A percentile compares a stretch with the other conserved stretches of the same genome.
Conservation (phyloP, 2,113 vertebrate genomes). For the Cinclus cinclus region DNA sequence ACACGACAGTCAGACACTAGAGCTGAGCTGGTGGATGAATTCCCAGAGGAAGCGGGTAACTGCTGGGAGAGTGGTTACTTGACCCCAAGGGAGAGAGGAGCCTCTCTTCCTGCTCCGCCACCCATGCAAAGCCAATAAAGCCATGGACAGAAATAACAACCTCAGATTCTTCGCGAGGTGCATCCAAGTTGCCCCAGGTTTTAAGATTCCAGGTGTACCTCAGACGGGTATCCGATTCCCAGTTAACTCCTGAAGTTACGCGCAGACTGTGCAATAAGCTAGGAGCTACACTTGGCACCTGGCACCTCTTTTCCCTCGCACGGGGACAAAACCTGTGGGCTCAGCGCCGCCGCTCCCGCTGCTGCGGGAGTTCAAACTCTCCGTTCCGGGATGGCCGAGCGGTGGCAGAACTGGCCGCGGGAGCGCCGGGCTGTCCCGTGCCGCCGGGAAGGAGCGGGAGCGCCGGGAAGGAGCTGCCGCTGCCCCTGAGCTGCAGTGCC, state of each 20-base stretch:
- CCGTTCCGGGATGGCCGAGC: fast-evolving
- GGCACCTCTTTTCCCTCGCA: too few relatives aligned
- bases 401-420: background rate
- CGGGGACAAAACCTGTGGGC: fast-evolving
- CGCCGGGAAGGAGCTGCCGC: background rate
- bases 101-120: background rate
- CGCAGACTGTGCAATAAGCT: fast-evolving
- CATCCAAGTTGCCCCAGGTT: too few relatives aligned
- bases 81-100: background rate
- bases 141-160: background rate
- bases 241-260: fast-evolving
- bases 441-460: background rate
- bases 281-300: fast-evolving
- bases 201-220: background rate
- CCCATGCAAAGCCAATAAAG: background rate
- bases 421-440: background rate
- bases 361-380: background rate
- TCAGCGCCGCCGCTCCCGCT: fast-evolving
- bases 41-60: background rate
- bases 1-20: too few relatives aligned
- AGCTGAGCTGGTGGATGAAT: fast-evolving
- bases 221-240: background rate
- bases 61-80: too few relatives aligned
- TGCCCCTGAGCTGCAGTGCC: fast-evolving
- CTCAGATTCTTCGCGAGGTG: background rate